Evolutionary conservation across 2,113 vertebrate species (phyloP), one percentile per base, ranked within the genome.

Genomic region (Mohoua ochrocephala): DNA sequence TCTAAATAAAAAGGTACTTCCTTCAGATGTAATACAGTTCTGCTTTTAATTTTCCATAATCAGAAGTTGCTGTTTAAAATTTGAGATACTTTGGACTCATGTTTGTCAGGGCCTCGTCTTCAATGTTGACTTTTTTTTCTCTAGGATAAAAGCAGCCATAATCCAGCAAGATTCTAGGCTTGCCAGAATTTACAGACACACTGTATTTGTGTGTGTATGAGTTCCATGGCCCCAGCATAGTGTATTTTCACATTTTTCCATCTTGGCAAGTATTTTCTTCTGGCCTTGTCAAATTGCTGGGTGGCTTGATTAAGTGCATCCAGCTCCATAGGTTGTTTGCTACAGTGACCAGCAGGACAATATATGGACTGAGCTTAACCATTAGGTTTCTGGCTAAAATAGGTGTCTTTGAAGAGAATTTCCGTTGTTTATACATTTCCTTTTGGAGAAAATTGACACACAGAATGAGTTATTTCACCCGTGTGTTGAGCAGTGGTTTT

Each of bases 151-250:
- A 68, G 7, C 28, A 81, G 16, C 11, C n/a, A 33, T 49, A 75
- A 37, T 27, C 8, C 6, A 42, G 45, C 20, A 74, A 69, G 75
- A 69, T 24, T 39, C 30, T 39, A 71, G 24, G 18, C 12, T 67
- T 85, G 18, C 23, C 35, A 47, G 37, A 68, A 47, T 63, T 57
- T 50, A 16, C 10, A 26, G 9, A 77, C 0, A 0, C 19, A 37
- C 18, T 0, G 0, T 42, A 13, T 10, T 27, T 23, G 10, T 20
- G 12, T 24, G 6, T 37, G 7, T 28, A 7, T 53, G 15, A 69
- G 17, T 60, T 78, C 17, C 23, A 49, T 21, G 45, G 7, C 19
- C 30, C 19, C 4, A 54, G 4, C 11, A 7, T 19, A 24, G 0
- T 76, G 16, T 35, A 33, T 84, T 84, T 74, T 47, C 47, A 18